phyloP scores from a whole-genome alignment of 30 jellyfish, hydroid and myxozoan species.

The Pseudorhiza aurosa region DNA sequence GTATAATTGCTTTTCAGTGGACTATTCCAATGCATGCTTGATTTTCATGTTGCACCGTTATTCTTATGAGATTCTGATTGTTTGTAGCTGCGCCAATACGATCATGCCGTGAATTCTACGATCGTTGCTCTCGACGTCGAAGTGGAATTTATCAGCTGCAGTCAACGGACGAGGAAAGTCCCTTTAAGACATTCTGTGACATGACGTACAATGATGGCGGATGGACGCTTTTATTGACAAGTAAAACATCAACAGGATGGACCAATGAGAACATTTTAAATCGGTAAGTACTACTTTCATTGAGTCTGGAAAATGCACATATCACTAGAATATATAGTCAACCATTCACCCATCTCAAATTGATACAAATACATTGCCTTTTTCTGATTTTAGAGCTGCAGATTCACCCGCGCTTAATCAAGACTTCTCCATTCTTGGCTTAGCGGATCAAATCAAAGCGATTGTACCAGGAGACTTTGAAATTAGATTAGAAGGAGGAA shows the following conservation, averaged over 20 bases:
- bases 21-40: too few species aligned
- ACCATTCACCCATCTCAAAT: too few species aligned
- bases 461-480: conserved; percentile 84
- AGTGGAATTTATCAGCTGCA: conserved; percentile 89
- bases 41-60: too few species aligned
- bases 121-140: conserved; percentile 95
- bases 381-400: conserved; percentile 37
- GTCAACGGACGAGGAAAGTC: conserved; percentile 52
- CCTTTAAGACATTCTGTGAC: conserved; percentile 88
- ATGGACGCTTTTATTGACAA: conserved; percentile 92
- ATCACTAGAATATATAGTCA: too few species aligned
- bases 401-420: conserved; percentile 84
- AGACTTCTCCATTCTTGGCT: conserved; percentile 84
- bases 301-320: too few species aligned
- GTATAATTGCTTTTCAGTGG: too few species aligned
- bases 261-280: conserved; percentile 29
- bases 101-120: conserved; percentile 95
- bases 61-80: too few species aligned
- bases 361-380: too few species aligned
- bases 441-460: conserved; percentile 79
- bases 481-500: conserved; percentile 93
- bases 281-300: too few species aligned
- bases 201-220: conserved; percentile 96
- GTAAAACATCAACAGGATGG: conserved; percentile 89
- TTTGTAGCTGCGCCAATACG: conserved; percentile 85